These are phyloP conservation scores for Rhynchonycteris naso DNA, from an alignment of 2,797 vertebrate genomes.

Conservation along the genomic window DNA sequence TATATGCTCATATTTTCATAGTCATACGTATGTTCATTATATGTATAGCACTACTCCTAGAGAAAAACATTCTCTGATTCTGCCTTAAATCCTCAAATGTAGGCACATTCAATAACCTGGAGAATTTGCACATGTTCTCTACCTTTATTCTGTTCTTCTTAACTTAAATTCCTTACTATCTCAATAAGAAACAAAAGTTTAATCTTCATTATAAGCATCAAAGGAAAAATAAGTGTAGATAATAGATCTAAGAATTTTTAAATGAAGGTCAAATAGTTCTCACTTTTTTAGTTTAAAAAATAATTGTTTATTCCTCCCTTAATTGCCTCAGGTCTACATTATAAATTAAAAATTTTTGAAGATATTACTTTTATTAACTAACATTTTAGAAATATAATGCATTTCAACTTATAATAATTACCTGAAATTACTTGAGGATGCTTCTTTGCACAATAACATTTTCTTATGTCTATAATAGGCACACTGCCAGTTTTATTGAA, in stretches of 20 bases:
- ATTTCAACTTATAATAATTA: conserved; percentile 75
- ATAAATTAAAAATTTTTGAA: conserved; percentile 55
- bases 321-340: conserved; percentile 5
- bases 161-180: not conserved
- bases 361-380: conserved; percentile 39
- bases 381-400: conserved; percentile 47
- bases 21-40: not conserved
- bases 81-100: not conserved
- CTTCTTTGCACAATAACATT: conserved; percentile 88
- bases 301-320: conserved; percentile 16
- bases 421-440: conserved; percentile 87
- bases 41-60: not conserved
- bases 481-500: conserved; percentile 87
- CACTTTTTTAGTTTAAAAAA: not conserved
- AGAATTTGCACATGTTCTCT: not conserved
- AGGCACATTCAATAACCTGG: not conserved
- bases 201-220: not conserved
- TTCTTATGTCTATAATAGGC: conserved; percentile 84
- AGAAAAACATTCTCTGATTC: not conserved
- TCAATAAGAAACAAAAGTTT: conserved; percentile 19
- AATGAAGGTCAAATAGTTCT: not conserved
- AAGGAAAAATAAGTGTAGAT: not conserved
- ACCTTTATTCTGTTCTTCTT: not conserved
- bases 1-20: not conserved
- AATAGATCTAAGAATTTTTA: conserved; percentile 21